phyloP scores from a whole-genome alignment of 2,888 invertebrate genomes.

The Suillia variegata region DNA sequence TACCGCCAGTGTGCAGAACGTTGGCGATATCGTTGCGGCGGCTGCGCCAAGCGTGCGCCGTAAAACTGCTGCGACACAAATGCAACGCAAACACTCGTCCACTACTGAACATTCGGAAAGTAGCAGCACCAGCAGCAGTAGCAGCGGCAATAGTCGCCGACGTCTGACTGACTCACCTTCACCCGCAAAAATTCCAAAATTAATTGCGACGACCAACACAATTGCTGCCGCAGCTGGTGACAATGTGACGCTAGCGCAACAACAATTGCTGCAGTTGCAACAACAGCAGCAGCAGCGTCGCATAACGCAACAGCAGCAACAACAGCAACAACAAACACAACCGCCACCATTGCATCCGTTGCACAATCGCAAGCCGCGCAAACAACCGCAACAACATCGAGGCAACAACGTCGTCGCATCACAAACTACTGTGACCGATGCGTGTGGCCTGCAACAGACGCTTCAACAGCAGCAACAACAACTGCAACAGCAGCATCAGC shows the following conservation, averaged over 20 bases:
- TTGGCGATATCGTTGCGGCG: background rate
- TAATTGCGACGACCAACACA: constrained; percentile 4
- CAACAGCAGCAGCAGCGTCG: constrained; percentile 20
- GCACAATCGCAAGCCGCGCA: constrained; percentile 19
- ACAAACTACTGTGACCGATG: constrained; percentile 7
- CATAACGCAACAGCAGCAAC: constrained; percentile 20
- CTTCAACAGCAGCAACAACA: constrained; percentile 23
- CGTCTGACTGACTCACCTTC: constrained; percentile 27
- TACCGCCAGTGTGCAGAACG: constrained; percentile 16
- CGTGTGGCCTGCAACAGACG: constrained; percentile 1
- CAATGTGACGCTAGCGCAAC: constrained; percentile 25
- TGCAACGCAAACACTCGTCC: background rate
- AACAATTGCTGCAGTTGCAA: constrained; percentile 30
- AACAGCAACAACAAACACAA: constrained; percentile 14
- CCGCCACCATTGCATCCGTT: constrained; percentile 20
- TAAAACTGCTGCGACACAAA: background rate
- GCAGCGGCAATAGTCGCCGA: constrained; percentile 25
- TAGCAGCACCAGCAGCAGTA: constrained; percentile 6
- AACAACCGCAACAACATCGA: constrained; percentile 19
- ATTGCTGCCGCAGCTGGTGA: background rate
- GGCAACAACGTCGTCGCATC: background rate
- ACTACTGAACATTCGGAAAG: background rate
- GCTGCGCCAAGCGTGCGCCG: constrained; percentile 3
- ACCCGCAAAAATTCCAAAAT: constrained; percentile 26
- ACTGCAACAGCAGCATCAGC: constrained; percentile 16